Percentiles rank a stretch among this genome's conserved stretches.
phyloP scores from a whole-genome alignment of 2,113 vertebrate species.

The Mormyrus lacerda region DNA sequence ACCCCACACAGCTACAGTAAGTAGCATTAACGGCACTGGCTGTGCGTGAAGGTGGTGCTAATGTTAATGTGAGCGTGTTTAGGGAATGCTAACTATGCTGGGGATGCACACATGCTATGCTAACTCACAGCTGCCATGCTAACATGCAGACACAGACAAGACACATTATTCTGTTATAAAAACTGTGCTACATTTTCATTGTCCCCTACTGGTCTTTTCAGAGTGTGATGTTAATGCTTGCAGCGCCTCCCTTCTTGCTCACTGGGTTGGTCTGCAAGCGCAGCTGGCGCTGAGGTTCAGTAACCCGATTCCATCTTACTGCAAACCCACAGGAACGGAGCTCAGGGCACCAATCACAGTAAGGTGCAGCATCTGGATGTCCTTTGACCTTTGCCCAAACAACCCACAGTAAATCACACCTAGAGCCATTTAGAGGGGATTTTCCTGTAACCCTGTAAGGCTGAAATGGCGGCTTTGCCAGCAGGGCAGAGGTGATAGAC shows the following conservation, averaged over 20 bases:
- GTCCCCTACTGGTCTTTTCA: too few relatives aligned
- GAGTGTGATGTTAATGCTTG: too few relatives aligned
- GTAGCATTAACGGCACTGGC: background rate
- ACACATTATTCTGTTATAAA: background rate
- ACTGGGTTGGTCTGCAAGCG: background rate
- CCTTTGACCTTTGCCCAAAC: background rate
- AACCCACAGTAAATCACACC: background rate
- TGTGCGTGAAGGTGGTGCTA: background rate
- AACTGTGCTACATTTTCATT: too few relatives aligned
- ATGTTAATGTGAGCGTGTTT: background rate
- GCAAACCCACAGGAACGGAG: background rate
- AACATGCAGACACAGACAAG: background rate
- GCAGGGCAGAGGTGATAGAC: background rate
- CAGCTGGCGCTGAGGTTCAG: background rate
- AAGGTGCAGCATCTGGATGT: background rate
- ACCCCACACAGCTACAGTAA: conserved; percentile 20
- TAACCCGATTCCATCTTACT: background rate
- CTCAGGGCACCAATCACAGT: background rate
- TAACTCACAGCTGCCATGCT: background rate
- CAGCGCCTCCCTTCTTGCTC: background rate
- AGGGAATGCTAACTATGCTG: background rate
- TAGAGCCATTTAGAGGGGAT: conserved; percentile 26
- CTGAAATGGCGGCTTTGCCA: background rate
- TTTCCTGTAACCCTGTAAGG: background rate
- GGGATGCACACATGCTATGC: background rate